A percentile compares a stretch with the other conserved stretches of the same genome.
Evolutionary conservation across 2,888 invertebrate genomes (phyloP).

Genomic region (Luffia ferchaultella): DNA sequence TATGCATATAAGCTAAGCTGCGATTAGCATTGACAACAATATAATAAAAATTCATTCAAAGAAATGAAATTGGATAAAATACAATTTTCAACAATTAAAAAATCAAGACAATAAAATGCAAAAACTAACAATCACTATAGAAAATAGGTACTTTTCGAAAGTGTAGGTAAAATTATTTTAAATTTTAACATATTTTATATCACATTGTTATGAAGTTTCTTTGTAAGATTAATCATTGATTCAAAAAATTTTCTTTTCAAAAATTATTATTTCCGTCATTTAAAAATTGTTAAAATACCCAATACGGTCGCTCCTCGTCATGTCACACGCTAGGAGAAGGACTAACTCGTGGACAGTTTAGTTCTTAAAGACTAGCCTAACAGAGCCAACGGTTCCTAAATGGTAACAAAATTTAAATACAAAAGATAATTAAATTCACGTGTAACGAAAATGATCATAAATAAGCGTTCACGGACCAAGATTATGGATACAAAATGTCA

Average conservation of each 20-base stretch:
- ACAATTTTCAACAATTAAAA: slow-evolving; percentile 24
- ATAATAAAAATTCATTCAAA: not conserved
- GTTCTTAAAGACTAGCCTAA: slow-evolving; percentile 55
- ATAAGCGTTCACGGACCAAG: slow-evolving; percentile 11
- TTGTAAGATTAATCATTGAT: not conserved
- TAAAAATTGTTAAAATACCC: not conserved
- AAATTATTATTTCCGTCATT: too few relatives aligned
- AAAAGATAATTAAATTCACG: slow-evolving; percentile 4
- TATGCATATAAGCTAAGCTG: slow-evolving; percentile 34
- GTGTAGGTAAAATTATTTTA: slow-evolving; percentile 52
- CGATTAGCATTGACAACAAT: not conserved
- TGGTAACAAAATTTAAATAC: slow-evolving; percentile 47
- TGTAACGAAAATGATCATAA: not conserved
- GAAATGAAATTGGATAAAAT: slow-evolving; percentile 1
- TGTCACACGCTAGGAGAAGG: not conserved
- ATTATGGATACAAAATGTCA: too few relatives aligned
- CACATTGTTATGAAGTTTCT: slow-evolving; percentile 42
- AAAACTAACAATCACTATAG: slow-evolving; percentile 56
- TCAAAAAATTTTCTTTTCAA: too few relatives aligned
- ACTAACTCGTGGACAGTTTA: slow-evolving; percentile 25
- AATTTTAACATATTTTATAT: slow-evolving; percentile 59
- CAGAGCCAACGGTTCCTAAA: slow-evolving; percentile 26
- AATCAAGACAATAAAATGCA: slow-evolving; percentile 53
- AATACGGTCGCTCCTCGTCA: not conserved
- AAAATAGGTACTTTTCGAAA: slow-evolving; percentile 50